Evolutionary conservation across 2,797 vertebrate species (phyloP), one percentile per base, ranked within the genome.

Genomic region (Meda fulgida): DNA sequence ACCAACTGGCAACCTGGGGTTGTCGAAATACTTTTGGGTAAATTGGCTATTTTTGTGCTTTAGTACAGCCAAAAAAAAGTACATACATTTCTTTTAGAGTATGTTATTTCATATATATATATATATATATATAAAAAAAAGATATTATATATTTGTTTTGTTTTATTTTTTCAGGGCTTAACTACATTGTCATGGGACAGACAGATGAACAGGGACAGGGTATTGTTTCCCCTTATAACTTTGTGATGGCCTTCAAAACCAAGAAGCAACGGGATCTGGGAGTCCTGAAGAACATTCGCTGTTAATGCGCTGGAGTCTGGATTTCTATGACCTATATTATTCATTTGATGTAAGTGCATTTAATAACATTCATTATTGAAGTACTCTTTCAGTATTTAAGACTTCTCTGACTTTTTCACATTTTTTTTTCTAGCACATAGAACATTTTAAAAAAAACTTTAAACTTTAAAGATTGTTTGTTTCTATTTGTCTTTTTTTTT

Each of bases 181-280:
- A 96, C 92, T 97, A 97, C 89, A 95, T 97, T 84, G 94, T 97
- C 81, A 97, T 96, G 96, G 96, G 96, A 63, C 95, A 96, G 80
- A 94, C 94, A 21, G 95, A 95, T 86, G 95, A 96, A 71, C 95
- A 96, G 0, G 96, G 96, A 5, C 91, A 91, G 89, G 96, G 95
- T 65, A 93, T 92, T 89, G 84, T 97, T 73, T 90, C 94, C 78
- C 96, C 96, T 18, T 94, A 92, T 88, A 96, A 94, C 87, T 97
- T 96, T 90, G 92, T 95, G 72, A 93, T 96, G 94, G 94, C 93
- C 90, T 97, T 96, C 90, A 97, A 96, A 92, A 93, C 94, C 76
- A 96, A 96, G 91, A 96, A 94, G 78, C 96, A 96, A 90, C 96
- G 95, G 90, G 93, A 96, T 31, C 86, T 96, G 85, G 93, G 93